Conservation (phyloP, 2,113 vertebrate species). For the Rhinolophus ferrumequinum region DNA sequence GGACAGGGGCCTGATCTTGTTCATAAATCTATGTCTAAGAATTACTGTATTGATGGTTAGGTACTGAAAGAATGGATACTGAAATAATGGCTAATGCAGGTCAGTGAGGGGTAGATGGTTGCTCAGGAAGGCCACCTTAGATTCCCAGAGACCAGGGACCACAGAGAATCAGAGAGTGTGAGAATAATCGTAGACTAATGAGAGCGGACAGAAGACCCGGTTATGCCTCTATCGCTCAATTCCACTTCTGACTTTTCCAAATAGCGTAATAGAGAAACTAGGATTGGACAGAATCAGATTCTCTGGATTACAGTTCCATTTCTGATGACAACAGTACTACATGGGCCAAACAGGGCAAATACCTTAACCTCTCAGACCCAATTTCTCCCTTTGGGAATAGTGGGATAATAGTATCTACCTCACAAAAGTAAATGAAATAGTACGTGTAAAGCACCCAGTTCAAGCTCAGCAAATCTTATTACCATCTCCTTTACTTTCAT, state of each 20-base stretch:
- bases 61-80: neutral
- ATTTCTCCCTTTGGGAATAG: neutral
- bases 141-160: neutral
- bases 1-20: neutral
- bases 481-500: neutral
- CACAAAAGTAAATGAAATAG: neutral
- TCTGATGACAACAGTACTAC: neutral
- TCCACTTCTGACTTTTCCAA: conserved; percentile 5
- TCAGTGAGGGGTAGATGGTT: neutral
- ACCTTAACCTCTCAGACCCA: neutral
- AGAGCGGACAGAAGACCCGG: neutral
- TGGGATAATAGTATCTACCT: neutral
- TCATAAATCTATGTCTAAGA: neutral
- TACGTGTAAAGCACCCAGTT: neutral
- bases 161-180: no score
- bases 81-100: neutral
- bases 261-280: neutral
- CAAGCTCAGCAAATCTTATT: neutral
- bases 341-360: neutral
- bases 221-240: neutral
- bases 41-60: neutral
- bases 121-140: neutral
- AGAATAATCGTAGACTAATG: neutral
- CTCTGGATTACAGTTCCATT: neutral
- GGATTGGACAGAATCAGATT: neutral